These are phyloP conservation scores for Popillia japonica DNA, from an alignment of 1,140 invertebrate genomes.

Conservation along the genomic window DNA sequence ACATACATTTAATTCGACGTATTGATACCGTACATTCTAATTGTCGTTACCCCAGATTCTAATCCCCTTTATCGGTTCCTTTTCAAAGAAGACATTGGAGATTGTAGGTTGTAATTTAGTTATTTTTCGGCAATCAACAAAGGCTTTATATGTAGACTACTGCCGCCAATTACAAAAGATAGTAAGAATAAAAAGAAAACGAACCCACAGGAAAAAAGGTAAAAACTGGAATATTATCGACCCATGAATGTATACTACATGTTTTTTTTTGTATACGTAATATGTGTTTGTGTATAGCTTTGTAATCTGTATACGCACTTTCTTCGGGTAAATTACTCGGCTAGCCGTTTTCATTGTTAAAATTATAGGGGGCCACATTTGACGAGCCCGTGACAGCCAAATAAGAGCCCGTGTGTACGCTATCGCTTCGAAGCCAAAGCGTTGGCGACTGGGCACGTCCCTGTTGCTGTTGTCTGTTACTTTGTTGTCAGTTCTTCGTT, in stretches of 20 bases:
- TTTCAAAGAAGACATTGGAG: no score
- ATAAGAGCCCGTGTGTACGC: conserved; percentile 27
- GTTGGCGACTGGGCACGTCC: neutral
- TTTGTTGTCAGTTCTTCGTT: neutral
- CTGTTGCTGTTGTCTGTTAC: neutral
- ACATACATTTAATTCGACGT: no score
- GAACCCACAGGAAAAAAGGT: neutral
- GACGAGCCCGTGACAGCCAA: conserved; percentile 41
- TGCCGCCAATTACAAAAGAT: no score
- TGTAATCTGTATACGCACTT: conserved; percentile 30
- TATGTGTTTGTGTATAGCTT: conserved; percentile 39
- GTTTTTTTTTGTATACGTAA: neutral
- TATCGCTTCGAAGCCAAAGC: neutral
- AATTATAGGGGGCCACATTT: conserved; percentile 41
- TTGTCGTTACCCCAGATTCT: no score
- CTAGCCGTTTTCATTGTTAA: conserved; percentile 11
- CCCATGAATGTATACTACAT: neutral
- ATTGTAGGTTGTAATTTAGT: no score
- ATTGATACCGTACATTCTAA: no score
- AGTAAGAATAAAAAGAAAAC: neutral
- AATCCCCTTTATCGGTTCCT: no score
- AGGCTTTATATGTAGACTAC: no score
- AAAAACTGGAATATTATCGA: neutral
- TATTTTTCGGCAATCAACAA: no score
- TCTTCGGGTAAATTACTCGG: conserved; percentile 38